Evolutionary conservation across 1,140 invertebrate species (phyloP).

Genomic region (Varroa destructor): DNA sequence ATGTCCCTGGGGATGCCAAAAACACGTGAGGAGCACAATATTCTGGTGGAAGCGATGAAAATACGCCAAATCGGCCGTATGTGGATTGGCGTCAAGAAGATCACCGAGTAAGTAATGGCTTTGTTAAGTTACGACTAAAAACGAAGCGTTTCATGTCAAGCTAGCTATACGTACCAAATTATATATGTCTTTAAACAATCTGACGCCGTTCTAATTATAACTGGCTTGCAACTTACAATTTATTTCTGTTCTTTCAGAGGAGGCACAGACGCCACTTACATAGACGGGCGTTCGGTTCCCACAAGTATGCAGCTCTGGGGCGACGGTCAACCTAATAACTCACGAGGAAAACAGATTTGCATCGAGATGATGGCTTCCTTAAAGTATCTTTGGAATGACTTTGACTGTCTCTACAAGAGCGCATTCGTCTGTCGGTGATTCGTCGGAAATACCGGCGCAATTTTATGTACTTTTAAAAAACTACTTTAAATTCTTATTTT

Average conservation of each 20-base stretch:
- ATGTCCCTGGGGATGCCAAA: constrained; percentile 33
- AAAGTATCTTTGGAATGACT: constrained; percentile 35
- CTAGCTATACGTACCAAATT: no score
- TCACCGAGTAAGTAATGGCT: constrained; percentile 22
- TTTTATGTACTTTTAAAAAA: background rate
- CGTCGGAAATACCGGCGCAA: background rate
- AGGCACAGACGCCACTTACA: constrained; percentile 30
- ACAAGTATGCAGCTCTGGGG: constrained; percentile 32
- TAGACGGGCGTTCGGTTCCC: constrained; percentile 29
- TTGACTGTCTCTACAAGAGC: constrained; percentile 31
- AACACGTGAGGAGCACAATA: constrained; percentile 30
- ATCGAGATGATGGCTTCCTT: constrained; percentile 34
- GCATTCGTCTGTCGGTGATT: constrained; percentile 34
- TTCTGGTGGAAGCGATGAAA: constrained; percentile 31
- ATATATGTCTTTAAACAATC: no score
- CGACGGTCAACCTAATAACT: constrained; percentile 34
- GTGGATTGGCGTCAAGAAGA: constrained; percentile 33
- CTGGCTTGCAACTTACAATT: no score
- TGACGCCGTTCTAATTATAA: no score
- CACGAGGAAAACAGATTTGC: constrained; percentile 33
- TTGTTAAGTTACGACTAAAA: background rate
- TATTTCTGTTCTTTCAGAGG: background rate
- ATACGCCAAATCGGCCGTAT: constrained; percentile 30
- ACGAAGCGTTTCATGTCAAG: no score
- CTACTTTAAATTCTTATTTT: constrained; percentile 1